A percentile compares a stretch with the other conserved stretches of the same genome.
phyloP scores from a whole-genome alignment of 2,113 vertebrate species.

The Scortum barcoo region DNA sequence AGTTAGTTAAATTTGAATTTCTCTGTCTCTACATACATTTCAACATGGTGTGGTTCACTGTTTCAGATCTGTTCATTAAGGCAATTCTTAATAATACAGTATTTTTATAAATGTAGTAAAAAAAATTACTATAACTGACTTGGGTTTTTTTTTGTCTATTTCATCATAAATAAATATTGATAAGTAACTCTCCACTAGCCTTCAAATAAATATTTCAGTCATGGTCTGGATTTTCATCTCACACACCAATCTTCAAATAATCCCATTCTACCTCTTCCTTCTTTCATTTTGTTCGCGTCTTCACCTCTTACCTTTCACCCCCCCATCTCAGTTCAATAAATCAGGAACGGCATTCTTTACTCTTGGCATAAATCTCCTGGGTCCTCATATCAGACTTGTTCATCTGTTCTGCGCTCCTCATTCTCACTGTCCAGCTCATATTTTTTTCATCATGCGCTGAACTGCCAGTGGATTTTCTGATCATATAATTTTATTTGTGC shows the following conservation, averaged over 20 bases:
- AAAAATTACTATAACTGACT: not conserved
- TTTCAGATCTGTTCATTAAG: not conserved
- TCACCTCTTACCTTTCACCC: slow-evolving; percentile 31
- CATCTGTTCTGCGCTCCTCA: slow-evolving; percentile 9
- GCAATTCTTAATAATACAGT: not conserved
- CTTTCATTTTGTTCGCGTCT: not conserved
- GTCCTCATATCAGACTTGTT: slow-evolving; percentile 19
- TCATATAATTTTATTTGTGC: slow-evolving; percentile 39
- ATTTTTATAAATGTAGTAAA: not conserved
- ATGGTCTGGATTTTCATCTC: slow-evolving; percentile 3
- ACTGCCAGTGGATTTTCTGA: slow-evolving; percentile 24
- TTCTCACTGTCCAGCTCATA: slow-evolving; percentile 38
- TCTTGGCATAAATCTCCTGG: slow-evolving; percentile 19
- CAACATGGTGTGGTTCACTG: not conserved
- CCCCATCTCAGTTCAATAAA: slow-evolving; percentile 10
- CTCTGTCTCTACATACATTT: not conserved
- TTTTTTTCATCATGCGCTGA: slow-evolving; percentile 43
- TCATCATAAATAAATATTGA: not conserved
- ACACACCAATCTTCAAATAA: not conserved
- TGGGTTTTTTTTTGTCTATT: no score
- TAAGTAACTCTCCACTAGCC: not conserved
- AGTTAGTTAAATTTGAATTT: not conserved
- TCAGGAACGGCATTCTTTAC: not conserved
- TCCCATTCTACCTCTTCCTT: not conserved
- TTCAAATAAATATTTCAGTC: not conserved